Evolutionary conservation across 2,888 invertebrate species (phyloP), one percentile per base, ranked within the genome.

Genomic region (Lepidonotus clava): DNA sequence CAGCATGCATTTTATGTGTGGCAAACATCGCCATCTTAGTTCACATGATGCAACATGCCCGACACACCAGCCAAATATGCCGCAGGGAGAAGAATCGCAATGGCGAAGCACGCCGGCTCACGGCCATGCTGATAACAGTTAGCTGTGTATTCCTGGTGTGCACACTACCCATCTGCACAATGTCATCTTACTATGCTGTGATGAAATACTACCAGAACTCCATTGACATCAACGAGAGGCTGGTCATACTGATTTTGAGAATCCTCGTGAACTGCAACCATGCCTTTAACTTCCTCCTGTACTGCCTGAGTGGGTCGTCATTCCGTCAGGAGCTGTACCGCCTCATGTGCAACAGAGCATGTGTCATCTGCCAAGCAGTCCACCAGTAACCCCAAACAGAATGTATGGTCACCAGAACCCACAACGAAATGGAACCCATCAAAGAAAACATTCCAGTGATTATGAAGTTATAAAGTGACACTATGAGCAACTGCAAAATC

Each of bases 241-340:
- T 77, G 24, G 21, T 41, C n/a, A 77, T 41, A 8, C 28, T 77
- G 40, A 4, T 46, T 4, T 28, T 77, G 40, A 5, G 77, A 5
- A 41, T 77, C 24, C 40, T 77, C 4, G 40, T 77, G 77, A 77
- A 77, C 41, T 77, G 14, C 8, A 77, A 77, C 41, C 77, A 77
- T 24, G 77, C 77, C 4, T 77, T 77, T 24, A 71, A 71, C n/a
- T 71, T 71, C n/a, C 38, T 71, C 11, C 34, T 71, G 34, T 71
- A 71, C 38, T 71, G 77, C 41, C 77, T 77, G 11, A 77, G 77
- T 24, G 77, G 77, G 46, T 41, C 77, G 28, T 41, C 77, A n/a
- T 77, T 77, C 77, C 77, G 77, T 14, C 41, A 77, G n/a, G 77
- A 77, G 46, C 77, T 77, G 11, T 77, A 24, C 77, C 40, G 46